Evolutionary conservation across 2,888 invertebrate species (phyloP), one percentile per base, ranked within the genome.

Genomic region (Noctuana brunneofusca): DNA sequence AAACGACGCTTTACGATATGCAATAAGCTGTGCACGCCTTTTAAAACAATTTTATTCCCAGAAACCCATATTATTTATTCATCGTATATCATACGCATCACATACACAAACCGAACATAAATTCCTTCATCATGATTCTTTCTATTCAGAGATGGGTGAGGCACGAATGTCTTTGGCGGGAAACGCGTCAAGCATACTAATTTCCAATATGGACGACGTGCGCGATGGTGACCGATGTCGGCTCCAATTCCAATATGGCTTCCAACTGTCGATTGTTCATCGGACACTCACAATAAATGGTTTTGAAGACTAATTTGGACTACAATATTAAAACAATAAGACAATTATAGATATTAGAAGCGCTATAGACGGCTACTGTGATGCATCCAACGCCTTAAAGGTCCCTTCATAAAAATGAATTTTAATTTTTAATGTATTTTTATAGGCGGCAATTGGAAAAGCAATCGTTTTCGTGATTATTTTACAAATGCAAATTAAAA

Each of bases 91-190:
- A 82, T 63, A 63, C 56, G 41, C 24, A 63, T 50, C 63, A 63
- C 63, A 63, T 80, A 81, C 74, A 71, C 73, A 66, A 74, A 76
- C 71, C 77, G 80, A 81, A 82, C 85, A 86, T 81, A 83, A 87
- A 89, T 89, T 87, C 88, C 86, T 80, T 80, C 76, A 83, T 77
- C 86, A 83, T 88, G 87, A 89, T 89, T 89, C 85, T 86, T 86
- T 89, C 86, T 84, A 86, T 88, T 82, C 86, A 82, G 75, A 76
- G 79, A 76, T 83, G 86, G 87, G 84, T 80, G 87, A 86, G 87
- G 86, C 83, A 79, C 81, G 83, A 81, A 84, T 80, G 83, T 81
- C 86, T 88, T 89, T 86, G 86, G 83, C 83, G 83, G 84, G 76
- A 80, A 75, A 83, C 84, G 81, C 74, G 80, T 71, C 70, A 64